Base-by-base conservation (phyloP, 2,888 invertebrate species). In the Lasioglossum zephyrum region DNA sequence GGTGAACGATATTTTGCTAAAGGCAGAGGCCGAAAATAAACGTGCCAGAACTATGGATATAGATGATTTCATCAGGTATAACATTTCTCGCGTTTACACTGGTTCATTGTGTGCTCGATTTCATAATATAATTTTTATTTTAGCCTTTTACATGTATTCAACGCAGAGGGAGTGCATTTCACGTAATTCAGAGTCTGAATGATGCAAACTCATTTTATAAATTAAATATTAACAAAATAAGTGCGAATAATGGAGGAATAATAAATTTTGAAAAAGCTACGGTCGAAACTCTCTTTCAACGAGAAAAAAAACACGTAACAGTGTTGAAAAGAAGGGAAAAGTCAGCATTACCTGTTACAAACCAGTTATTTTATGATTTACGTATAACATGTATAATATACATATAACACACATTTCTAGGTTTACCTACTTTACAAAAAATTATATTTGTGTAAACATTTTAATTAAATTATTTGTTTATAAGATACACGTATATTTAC, bases 31-130 rank as follows among this genome's bases (percentile, higher is more conserved):
- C 92, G 97, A 97, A 79, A 96, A 97, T 90, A 97, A 97, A 95
- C 96, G 99, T 93, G 98, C 99, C 0, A 96, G 99, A 92, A 97
- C 97, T 8, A 98, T 99, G 99, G 99, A 99, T 94, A 97, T 98
- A 90, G 99, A 99, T 96, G 99, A 99, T 94, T 99, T 99, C 94
- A 97, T 99, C 96, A 96, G 96, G 96, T 96, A 96, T 89, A 95
- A 95, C 84, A 72, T 73, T 81, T 85, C 84, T 79, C 73, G 82
- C 83, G 73, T 13, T 41, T 31, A 39, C 41, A 31, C 31, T 81
- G 13, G 53, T 16, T 6, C 26, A 22, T 5, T 18, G 8, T 74
- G 2, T 66, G 26, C 39, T 63, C 60, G 36, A 60, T 72, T 74
- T 39, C 57, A 70, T 49, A 47, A 47, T 66, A 70, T 63, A 77